phyloP scores from a whole-genome alignment of 2,113 vertebrate genomes.

The Bufo bufo region DNA sequence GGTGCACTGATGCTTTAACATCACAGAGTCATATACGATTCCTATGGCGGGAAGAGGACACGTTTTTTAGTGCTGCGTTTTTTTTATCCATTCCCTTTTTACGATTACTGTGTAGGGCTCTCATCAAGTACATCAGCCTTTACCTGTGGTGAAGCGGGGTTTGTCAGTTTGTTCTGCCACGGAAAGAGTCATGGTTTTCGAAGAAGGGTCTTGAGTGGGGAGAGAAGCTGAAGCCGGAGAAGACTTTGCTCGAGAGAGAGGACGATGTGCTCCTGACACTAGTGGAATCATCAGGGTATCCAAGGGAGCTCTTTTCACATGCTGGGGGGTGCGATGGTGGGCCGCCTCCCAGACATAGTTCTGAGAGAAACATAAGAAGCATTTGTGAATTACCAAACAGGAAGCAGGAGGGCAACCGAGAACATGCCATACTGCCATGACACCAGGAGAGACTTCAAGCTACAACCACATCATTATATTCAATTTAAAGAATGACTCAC shows the following conservation, averaged over 20 bases:
- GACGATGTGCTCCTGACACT: constrained; percentile 75
- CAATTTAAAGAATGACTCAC: no score
- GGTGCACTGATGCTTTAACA: constrained; percentile 91
- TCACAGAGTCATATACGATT: constrained; percentile 87
- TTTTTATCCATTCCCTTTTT: neutral
- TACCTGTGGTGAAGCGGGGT: constrained; percentile 87
- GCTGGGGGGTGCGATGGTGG: constrained; percentile 73
- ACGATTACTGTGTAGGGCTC: neutral
- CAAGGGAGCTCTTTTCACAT: constrained; percentile 68
- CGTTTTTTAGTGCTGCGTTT: neutral
- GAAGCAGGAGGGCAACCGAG: neutral
- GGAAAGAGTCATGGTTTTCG: constrained; percentile 70
- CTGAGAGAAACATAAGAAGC: constrained; percentile 63
- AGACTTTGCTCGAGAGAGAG: constrained; percentile 83
- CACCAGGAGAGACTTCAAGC: neutral
- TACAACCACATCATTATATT: neutral
- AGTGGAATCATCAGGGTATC: constrained; percentile 72
- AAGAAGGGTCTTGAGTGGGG: constrained; percentile 70
- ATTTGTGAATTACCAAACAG: neutral
- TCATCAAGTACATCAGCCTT: neutral
- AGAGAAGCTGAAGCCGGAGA: constrained; percentile 83
- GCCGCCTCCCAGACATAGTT: constrained; percentile 85
- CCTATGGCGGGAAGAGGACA: constrained; percentile 69
- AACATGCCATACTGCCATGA: no score
- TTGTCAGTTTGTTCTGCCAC: constrained; percentile 73